Percentiles rank a stretch among this genome's conserved stretches.
These are phyloP conservation scores for Tympanuchus pallidicinctus DNA, from an alignment of 2,113 vertebrate genomes.

Conservation along the genomic window DNA sequence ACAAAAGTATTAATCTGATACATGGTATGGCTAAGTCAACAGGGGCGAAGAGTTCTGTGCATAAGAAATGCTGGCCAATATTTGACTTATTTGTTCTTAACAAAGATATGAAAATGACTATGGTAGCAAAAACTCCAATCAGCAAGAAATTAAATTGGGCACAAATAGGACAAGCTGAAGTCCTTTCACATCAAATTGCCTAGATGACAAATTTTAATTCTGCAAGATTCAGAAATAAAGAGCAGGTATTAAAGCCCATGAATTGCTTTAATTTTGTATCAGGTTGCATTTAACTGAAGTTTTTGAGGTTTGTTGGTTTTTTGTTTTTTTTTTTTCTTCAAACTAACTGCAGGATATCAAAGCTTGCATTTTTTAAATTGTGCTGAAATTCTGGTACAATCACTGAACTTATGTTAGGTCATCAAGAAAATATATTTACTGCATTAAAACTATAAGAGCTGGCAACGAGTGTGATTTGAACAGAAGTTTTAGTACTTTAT, in stretches of 20 bases:
- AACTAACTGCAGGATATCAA: neutral
- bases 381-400: neutral
- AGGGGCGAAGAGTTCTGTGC: neutral
- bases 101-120: neutral
- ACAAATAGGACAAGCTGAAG: neutral
- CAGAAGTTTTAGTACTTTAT: slow-evolving; percentile 20
- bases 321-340: neutral
- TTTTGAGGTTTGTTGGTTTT: neutral
- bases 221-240: neutral
- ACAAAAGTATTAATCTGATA: neutral
- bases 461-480: neutral
- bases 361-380: neutral
- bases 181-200: neutral
- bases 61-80: neutral
- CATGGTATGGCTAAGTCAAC: neutral
- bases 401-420: neutral
- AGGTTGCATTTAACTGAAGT: neutral
- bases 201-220: neutral
- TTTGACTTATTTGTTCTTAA: neutral
- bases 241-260: neutral
- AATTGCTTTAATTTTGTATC: neutral
- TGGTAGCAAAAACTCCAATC: neutral
- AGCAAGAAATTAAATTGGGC: neutral
- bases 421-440: neutral
- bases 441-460: neutral